Evolutionary conservation across 1,140 invertebrate genomes (phyloP), one percentile per base, ranked within the genome.

Genomic region (Cotesia glomerata): DNA sequence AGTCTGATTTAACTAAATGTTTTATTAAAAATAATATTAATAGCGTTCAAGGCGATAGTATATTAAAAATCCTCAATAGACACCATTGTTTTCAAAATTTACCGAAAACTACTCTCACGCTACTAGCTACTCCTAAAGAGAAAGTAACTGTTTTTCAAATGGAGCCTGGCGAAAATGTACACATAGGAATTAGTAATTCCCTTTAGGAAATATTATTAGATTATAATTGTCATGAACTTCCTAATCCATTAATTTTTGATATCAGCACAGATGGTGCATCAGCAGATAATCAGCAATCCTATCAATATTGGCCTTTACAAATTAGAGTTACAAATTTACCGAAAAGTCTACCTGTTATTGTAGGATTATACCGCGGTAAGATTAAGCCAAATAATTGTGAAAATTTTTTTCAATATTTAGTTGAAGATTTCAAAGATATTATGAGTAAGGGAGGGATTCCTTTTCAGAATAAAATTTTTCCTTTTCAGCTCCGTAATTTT

Each of bases 321-420:
- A 75, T 64, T 7, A 56, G 64, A n/a, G 69, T 73, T 49, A 11
- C 18, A 16, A 75, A 77, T 56, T 32, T 77, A 4, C 1, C 7
- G 14, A 49, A 34, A 0, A 73, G 51, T 11, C 39, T 14, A 13
- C 35, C 72, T 18, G 64, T 39, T 13, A 45, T 77, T 11, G 74
- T 77, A 34, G 76, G 76, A 16, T 64, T 77, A 62, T 73, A 75
- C 26, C 35, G 59, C 26, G 76, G 76, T 1, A 16, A 61, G 16
- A 35, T 49, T n/a, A 76, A 69, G 56, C 14, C 54, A 9, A 39
- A 52, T 32, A 49, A 72, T 71, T 45, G 51, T 11, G 45, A 34
- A 18, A 18, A 9, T 11, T 76, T 74, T 61, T 72, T 76, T 45
- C 11, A 67, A n/a, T 18, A n/a, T 9, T 67, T 71, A 16, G 4